A percentile compares a stretch with the other conserved stretches of the same genome.
Conservation (phyloP, 1,140 invertebrate genomes). For the Eubasilissa regina region DNA sequence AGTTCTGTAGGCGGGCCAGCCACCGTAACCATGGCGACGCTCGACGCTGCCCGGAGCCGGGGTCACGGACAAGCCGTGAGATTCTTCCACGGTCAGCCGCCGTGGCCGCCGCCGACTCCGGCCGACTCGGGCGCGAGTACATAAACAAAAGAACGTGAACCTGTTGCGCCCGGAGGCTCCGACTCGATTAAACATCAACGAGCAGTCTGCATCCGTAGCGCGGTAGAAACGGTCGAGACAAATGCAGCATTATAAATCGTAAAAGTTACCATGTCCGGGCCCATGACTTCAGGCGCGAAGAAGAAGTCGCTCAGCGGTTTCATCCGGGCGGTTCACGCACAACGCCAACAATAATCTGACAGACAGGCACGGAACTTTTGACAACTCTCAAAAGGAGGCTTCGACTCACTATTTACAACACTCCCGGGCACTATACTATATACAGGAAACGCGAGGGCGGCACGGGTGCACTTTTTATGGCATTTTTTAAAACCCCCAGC, state of each 20-base stretch:
- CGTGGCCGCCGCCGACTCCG: background rate
- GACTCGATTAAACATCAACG: conserved; percentile 51
- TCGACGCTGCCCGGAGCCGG: conserved; percentile 8
- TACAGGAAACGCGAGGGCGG: conserved; percentile 60
- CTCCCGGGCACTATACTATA: conserved; percentile 39
- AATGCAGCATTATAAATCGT: background rate
- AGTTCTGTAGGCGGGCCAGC: background rate
- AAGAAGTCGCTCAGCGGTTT: conserved; percentile 81
- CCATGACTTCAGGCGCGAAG: conserved; percentile 81
- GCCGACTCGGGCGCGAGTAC: conserved; percentile 16
- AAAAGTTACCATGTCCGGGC: conserved; percentile 79
- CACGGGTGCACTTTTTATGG: conserved; percentile 28
- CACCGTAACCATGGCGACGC: conserved; percentile 29
- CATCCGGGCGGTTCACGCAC: conserved; percentile 72
- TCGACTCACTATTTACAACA: conserved; percentile 23
- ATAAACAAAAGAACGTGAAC: conserved; percentile 37
- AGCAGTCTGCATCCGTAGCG: conserved; percentile 56
- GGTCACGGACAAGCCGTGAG: conserved; percentile 44
- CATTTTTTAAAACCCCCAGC: conserved; percentile 27
- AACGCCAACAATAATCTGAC: conserved; percentile 43
- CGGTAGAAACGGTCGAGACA: background rate
- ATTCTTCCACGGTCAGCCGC: conserved; percentile 49
- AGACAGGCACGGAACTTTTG: conserved; percentile 5
- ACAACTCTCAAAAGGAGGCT: background rate
- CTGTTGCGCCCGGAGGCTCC: conserved; percentile 21